Evolutionary conservation across 1,140 invertebrate species (phyloP).

Genomic region (Tribolium madens): DNA sequence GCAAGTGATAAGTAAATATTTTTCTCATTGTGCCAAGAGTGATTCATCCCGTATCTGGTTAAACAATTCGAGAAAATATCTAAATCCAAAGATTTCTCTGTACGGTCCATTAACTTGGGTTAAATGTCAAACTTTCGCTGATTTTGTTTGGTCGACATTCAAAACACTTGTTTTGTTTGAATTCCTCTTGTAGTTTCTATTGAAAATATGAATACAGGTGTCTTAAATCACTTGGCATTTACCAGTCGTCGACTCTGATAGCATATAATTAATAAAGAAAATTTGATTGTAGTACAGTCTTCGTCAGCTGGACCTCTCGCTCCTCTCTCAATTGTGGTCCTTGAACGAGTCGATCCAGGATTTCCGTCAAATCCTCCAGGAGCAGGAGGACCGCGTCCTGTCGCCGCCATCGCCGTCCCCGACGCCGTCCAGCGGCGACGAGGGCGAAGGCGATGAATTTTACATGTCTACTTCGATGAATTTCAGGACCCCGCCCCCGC

Average conservation of each 20-base stretch:
- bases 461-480: conserved; percentile 57
- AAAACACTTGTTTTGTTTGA: not conserved
- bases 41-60: no score
- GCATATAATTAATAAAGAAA: not conserved
- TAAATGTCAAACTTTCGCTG: conserved; percentile 39
- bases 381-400: conserved; percentile 71
- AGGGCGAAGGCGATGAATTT: conserved; percentile 68
- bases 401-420: conserved; percentile 74
- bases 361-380: conserved; percentile 80
- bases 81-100: no score
- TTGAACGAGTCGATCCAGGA: conserved; percentile 90
- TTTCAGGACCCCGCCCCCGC: conserved; percentile 57
- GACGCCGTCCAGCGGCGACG: conserved; percentile 71
- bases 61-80: no score
- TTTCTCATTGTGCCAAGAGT: no score
- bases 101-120: not conserved
- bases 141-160: not conserved
- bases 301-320: conserved; percentile 84
- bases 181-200: not conserved
- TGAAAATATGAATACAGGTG: no score
- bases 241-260: no score
- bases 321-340: conserved; percentile 88
- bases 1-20: not conserved
- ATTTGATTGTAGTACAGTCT: conserved; percentile 79
- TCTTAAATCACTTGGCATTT: no score